phyloP scores from a whole-genome alignment of 2,113 vertebrate species.

The Aptenodytes forsteri region DNA sequence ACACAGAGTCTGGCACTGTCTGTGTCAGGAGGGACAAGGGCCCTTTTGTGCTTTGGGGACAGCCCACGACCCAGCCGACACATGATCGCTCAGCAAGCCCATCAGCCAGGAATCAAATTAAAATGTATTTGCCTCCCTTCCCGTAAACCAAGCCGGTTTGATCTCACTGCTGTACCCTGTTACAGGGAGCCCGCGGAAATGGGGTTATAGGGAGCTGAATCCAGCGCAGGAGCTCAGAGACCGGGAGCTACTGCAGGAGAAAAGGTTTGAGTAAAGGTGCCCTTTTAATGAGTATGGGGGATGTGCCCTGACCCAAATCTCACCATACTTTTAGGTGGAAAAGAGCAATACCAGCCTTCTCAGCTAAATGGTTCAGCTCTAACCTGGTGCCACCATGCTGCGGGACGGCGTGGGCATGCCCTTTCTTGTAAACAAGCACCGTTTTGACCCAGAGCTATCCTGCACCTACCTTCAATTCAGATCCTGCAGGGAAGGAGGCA shows the following conservation, averaged over 20 bases:
- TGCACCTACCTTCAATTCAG: not conserved
- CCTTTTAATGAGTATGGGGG: not conserved
- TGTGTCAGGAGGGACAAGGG: not conserved
- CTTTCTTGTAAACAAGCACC: not conserved
- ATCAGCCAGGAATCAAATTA: not conserved
- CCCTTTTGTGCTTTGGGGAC: not conserved
- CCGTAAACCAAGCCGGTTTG: not conserved
- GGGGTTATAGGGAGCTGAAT: not conserved
- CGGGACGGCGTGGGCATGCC: rapidly evolving
- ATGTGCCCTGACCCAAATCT: not conserved
- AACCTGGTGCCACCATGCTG: not conserved
- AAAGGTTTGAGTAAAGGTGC: not conserved
- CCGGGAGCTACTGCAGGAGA: not conserved
- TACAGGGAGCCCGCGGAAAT: rapidly evolving
- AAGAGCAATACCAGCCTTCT: not conserved
- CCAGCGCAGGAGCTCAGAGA: not conserved
- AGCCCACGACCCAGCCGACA: not conserved
- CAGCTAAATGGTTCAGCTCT: not conserved
- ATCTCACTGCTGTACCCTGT: not conserved
- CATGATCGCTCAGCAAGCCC: not conserved
- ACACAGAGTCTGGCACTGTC: not conserved
- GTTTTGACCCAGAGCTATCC: not conserved
- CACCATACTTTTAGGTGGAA: not conserved
- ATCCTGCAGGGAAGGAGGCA: not conserved
- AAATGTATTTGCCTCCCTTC: not conserved